These are phyloP conservation scores for Caenorhabditis panamensis DNA, from an alignment of 2,888 invertebrate genomes.

Conservation along the genomic window DNA sequence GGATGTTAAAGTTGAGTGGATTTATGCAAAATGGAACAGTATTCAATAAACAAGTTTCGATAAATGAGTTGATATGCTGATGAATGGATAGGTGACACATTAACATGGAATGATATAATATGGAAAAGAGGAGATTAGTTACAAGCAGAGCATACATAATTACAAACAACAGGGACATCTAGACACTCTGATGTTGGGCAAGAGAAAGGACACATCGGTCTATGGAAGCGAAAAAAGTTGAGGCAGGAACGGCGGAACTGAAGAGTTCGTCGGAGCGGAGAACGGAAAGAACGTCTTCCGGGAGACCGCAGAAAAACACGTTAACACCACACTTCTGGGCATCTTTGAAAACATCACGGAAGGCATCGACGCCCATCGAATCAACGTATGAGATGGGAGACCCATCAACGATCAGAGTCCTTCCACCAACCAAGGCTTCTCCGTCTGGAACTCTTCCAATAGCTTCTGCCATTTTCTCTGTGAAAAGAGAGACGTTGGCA, in stretches of 20 bases:
- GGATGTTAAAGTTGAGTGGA: not conserved
- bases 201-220: conserved; percentile 39
- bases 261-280: conserved; percentile 50
- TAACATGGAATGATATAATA: not conserved
- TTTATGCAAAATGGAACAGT: not conserved
- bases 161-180: not conserved
- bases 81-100: not conserved
- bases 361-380: conserved; percentile 75
- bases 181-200: conserved; percentile 33
- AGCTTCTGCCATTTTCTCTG: conserved; percentile 62
- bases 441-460: conserved; percentile 55
- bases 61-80: not conserved
- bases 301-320: conserved; percentile 53
- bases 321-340: conserved; percentile 33
- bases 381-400: conserved; percentile 73
- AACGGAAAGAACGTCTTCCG: conserved; percentile 49
- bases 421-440: conserved; percentile 43
- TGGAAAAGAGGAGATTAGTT: not conserved
- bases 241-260: conserved; percentile 25
- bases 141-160: conserved; percentile 3
- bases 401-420: conserved; percentile 71
- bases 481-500: conserved; percentile 73
- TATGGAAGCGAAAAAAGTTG: conserved; percentile 49
- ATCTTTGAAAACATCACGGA: conserved; percentile 54
- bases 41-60: not conserved